Evolutionary conservation across 2,113 vertebrate genomes (phyloP), one percentile per base, ranked within the genome.

Genomic region (Neolamprologus modestus): DNA sequence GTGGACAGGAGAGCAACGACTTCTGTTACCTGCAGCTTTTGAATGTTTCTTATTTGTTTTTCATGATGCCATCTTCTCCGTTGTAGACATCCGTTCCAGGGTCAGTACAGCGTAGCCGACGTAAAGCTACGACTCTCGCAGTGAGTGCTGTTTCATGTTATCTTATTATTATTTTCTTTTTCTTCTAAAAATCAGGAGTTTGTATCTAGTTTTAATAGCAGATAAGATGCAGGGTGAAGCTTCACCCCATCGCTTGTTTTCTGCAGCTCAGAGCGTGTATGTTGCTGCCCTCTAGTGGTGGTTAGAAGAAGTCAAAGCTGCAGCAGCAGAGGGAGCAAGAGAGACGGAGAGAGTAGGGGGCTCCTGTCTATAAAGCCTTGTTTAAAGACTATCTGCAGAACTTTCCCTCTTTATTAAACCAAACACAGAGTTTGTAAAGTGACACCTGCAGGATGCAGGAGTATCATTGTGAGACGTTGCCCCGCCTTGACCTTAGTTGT

Each of bases 101-200:
- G 99, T 21, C 98, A 99, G 88, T 99, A 99, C 94, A 98, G 98
- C 1, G 98, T 99, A 9, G 96, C 98, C 2, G 99, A 99, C 47
- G 97, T 99, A 78, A 99, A 98, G 89, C 95, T 99, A 81, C 97
- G 98, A 84, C 96, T 99, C 86, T 99, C 99, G 66, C 98, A 99
- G 99, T 99, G 96, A 99, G 99, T 99, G 93, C 82, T 16, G 1
- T 5, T 31, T 31, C 8, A 13, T 81, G 40, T 13, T 3, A 14
- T 28, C 50, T 28, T 13, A 45, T 42, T 19, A 8, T 55, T 8
- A 71, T 71, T 21, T 71, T 42, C n/a, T 42, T 42, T 71, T 42
- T 24, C 3, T 71, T 71, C 66, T 71, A n/a, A 45, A 9, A 35
- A 55, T 73, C 26, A 53, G 5, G 37, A 2, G 0, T 45, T 9